Conservation (phyloP, 30 jellyfish, hydroid and myxozoan genomes). For the Clytia hemisphaerica region DNA sequence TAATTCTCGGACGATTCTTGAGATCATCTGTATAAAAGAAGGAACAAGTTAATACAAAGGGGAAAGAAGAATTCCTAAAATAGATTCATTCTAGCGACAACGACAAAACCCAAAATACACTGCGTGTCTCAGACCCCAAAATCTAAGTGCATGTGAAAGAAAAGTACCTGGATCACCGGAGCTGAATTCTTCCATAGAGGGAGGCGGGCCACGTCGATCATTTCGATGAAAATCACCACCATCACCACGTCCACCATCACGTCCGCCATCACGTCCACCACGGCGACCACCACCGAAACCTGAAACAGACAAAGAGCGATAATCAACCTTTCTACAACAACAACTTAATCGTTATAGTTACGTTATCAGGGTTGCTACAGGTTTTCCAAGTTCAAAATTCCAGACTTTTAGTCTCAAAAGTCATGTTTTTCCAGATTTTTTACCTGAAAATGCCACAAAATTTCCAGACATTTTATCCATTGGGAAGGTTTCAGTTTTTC, state of each 20-base stretch:
- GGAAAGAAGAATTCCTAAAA: neutral
- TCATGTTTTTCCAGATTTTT: too few species aligned
- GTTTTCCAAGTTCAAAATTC: too few species aligned
- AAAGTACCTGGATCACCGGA: slow-evolving; percentile 72
- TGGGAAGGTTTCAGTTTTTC: too few species aligned
- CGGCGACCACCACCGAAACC: slow-evolving; percentile 46
- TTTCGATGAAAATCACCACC: slow-evolving; percentile 26
- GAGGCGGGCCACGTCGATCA: slow-evolving; percentile 41
- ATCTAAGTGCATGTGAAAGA: neutral
- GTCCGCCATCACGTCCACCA: slow-evolving; percentile 47
- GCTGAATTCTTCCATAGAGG: slow-evolving; percentile 67
- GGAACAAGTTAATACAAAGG: neutral
- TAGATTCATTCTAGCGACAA: neutral
- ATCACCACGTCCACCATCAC: slow-evolving; percentile 46
- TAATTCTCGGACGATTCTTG: slow-evolving; percentile 72
- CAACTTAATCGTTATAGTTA: too few species aligned
- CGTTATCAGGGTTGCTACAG: too few species aligned
- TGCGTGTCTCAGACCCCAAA: too few species aligned
- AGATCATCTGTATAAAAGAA: slow-evolving; percentile 48
- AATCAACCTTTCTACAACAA: too few species aligned
- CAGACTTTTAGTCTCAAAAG: too few species aligned
- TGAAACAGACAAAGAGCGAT: neutral
- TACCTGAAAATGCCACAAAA: too few species aligned
- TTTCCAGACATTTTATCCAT: too few species aligned
- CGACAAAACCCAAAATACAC: neutral